Base-by-base conservation (phyloP, 2,888 invertebrate genomes). In the Protophormia terraenovae region DNA sequence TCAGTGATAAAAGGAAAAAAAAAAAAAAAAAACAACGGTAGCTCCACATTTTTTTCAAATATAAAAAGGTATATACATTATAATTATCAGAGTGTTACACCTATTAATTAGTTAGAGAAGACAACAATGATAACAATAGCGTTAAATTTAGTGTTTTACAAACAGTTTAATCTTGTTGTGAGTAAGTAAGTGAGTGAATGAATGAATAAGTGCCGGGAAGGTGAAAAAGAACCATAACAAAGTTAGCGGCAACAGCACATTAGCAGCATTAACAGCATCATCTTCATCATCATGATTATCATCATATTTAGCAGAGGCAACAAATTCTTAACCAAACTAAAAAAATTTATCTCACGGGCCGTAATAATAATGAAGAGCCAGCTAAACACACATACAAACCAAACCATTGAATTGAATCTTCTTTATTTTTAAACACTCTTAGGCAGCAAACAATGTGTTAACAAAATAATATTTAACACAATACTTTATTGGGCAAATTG, bases 91-190 rank as follows among this genome's bases (percentile, higher is more conserved):
- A 66, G 47, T 73, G 66, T 80, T 80, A 69, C 75, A 82, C 75
- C 69, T 76, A 76, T 82, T 82, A 82, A 82, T 82, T 82, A 76
- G 75, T 72, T 72, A 72, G 55, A 64, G 55, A 80, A 80, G 72
- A 72, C 79, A 72, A 75, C 50, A 64, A 69, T 72, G 84, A 85
- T 85, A 85, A 85, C 82, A 85, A 85, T 78, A 85, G 84, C 82
- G 82, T 82, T 85, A 82, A 85, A 77, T 81, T 78, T 67, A 62
- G 77, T 78, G 77, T 82, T 85, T 77, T 81, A 82, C 82, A 85
- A 85, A 85, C 82, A 85, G 72, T 85, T 85, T 85, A 85, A 85
- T 85, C 84, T 73, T 50, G 53, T 76, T 69, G 50, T 67, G 73
- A 67, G 50, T 64, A 14, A n/a, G 66, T 38, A 50, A 41, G 60